Conservation (phyloP, 1,140 invertebrate genomes). For the Formica selysi region DNA sequence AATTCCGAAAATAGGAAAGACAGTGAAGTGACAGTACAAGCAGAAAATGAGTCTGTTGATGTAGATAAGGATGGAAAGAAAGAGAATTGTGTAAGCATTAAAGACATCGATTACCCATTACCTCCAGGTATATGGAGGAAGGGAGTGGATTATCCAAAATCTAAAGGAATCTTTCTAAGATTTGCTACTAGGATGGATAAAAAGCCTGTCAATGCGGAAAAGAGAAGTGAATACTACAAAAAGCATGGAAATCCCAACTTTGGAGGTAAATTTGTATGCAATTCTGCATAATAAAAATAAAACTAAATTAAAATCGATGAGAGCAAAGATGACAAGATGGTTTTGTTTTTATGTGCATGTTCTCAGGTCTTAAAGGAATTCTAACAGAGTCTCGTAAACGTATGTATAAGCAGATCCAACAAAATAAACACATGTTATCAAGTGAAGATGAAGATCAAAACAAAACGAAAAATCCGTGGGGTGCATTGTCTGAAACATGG, state of each 20-base stretch:
- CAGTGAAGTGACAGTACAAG: conserved; percentile 65
- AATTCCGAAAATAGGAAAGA: conserved; percentile 45
- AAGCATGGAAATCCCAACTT: conserved; percentile 90
- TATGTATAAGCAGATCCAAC: conserved; percentile 78
- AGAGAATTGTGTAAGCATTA: conserved; percentile 82
- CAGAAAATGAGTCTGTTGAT: conserved; percentile 66
- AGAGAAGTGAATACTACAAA: conserved; percentile 89
- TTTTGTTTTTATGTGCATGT: conserved; percentile 56
- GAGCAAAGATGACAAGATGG: background rate
- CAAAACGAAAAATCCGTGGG: conserved; percentile 90
- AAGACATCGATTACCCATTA: conserved; percentile 87
- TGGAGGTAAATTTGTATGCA: conserved; percentile 83
- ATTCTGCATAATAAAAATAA: background rate
- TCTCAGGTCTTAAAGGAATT: conserved; percentile 86
- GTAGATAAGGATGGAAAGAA: conserved; percentile 66
- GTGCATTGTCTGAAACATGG: conserved; percentile 90
- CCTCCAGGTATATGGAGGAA: conserved; percentile 93
- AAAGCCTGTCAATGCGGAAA: conserved; percentile 88
- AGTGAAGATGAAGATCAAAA: conserved; percentile 81
- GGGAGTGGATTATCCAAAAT: conserved; percentile 88
- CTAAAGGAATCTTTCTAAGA: conserved; percentile 90
- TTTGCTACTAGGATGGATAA: conserved; percentile 91
- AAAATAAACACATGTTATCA: conserved; percentile 75
- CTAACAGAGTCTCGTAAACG: conserved; percentile 87
- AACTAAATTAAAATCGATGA: background rate